Evolutionary conservation across 2,113 vertebrate genomes (phyloP).

Genomic region (Pangasianodon gigas): DNA sequence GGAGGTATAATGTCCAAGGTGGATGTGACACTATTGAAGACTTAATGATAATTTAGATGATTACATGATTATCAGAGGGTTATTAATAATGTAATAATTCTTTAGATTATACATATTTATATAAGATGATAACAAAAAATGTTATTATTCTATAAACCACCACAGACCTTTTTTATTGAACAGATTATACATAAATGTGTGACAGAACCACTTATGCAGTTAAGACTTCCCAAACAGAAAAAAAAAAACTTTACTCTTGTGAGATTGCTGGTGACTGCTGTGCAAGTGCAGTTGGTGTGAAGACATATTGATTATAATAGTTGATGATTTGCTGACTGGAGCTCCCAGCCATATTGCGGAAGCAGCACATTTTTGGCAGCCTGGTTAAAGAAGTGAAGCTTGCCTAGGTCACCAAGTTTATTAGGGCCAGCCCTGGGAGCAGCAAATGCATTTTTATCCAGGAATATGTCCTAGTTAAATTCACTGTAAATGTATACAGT

Average conservation of each 20-base stretch:
- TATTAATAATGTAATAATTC: not conserved
- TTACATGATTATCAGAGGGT: not conserved
- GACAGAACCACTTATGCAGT: not conserved
- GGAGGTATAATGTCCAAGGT: not conserved
- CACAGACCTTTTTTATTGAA: not conserved
- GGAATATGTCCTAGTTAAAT: not conserved
- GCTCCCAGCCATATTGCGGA: not conserved
- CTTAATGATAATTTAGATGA: not conserved
- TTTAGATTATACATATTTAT: not conserved
- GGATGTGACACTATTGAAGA: not conserved
- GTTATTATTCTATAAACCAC: not conserved
- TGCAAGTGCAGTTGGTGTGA: not conserved
- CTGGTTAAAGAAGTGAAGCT: not conserved
- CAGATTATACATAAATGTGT: not conserved
- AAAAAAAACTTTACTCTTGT: not conserved
- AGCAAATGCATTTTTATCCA: not conserved
- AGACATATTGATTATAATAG: not conserved
- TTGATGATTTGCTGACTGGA: not conserved
- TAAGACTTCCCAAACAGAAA: not conserved
- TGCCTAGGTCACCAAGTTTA: not conserved
- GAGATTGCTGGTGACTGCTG: not conserved
- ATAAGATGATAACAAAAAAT: not conserved
- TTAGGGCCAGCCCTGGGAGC: not conserved
- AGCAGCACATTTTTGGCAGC: not conserved
- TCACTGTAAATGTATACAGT: not conserved